These are phyloP conservation scores for Chascanopsetta lugubris DNA, from an alignment of 2,113 vertebrate species.

Conservation along the genomic window DNA sequence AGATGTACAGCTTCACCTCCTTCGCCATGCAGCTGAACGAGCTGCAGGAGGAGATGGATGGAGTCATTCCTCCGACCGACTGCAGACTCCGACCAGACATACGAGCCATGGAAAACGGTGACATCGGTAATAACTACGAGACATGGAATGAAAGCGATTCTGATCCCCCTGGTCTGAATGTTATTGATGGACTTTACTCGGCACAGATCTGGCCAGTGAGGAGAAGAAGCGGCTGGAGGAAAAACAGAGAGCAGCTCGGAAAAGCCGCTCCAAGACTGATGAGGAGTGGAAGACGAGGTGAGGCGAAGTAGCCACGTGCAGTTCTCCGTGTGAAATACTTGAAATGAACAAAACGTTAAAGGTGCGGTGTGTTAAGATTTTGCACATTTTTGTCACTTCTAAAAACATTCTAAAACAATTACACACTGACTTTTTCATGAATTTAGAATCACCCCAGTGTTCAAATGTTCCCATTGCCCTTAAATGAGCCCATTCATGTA, in stretches of 20 bases:
- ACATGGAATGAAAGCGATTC: neutral
- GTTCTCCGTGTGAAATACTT: neutral
- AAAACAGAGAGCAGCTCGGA: conserved; percentile 94
- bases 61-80: conserved; percentile 91
- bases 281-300: conserved; percentile 93
- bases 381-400: no score
- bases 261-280: conserved; percentile 89
- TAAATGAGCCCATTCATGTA: no score
- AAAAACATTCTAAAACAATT: no score
- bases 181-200: neutral
- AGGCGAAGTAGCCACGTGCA: conserved; percentile 7
- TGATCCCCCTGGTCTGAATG: neutral
- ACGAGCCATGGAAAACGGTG: conserved; percentile 97
- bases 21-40: conserved; percentile 98
- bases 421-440: no score
- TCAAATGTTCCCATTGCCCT: no score
- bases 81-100: conserved; percentile 94
- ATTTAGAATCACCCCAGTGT: no score
- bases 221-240: conserved; percentile 98
- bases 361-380: no score
- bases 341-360: neutral
- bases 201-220: conserved; percentile 91
- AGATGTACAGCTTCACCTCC: conserved; percentile 99
- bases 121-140: conserved; percentile 86
- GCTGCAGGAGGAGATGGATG: conserved; percentile 89